Percentiles rank a stretch among this genome's conserved stretches.
Conservation (phyloP, 2,888 invertebrate species). For the Labia minor region DNA sequence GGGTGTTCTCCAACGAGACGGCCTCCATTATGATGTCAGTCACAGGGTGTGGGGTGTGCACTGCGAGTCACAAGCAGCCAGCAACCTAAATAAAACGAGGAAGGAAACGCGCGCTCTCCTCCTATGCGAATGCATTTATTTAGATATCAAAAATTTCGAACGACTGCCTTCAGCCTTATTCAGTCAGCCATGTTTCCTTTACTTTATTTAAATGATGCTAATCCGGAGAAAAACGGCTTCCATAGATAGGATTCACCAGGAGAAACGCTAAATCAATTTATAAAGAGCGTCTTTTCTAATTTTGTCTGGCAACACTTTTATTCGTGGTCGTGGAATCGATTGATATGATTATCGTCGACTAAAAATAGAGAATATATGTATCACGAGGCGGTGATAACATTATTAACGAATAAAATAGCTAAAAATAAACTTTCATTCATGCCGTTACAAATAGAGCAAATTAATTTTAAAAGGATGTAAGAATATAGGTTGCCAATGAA, state of each 20-base stretch:
- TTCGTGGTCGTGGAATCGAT: too few species aligned
- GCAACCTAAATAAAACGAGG: not conserved
- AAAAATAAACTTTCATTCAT: too few species aligned
- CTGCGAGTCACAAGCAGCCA: not conserved
- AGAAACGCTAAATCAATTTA: not conserved
- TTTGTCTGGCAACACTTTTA: not conserved
- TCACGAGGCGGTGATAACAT: too few species aligned
- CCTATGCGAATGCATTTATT: not conserved
- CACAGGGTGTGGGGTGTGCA: not conserved
- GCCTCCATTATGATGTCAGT: not conserved
- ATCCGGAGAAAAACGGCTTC: slow-evolving; percentile 1
- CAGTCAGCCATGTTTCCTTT: slow-evolving; percentile 13
- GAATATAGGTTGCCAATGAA: too few species aligned
- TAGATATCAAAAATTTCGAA: slow-evolving; percentile 9
- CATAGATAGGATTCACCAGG: not conserved
- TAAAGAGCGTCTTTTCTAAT: not conserved
- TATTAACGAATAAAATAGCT: too few species aligned
- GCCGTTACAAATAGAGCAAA: too few species aligned
- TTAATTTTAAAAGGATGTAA: too few species aligned
- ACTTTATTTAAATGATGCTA: slow-evolving; percentile 4
- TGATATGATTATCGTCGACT: too few species aligned
- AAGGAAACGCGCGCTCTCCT: not conserved
- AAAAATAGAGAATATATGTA: too few species aligned
- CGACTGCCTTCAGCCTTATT: not conserved
- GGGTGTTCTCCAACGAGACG: not conserved